Conservation (phyloP, 2,113 vertebrate genomes). For the Hyaena hyaena region DNA sequence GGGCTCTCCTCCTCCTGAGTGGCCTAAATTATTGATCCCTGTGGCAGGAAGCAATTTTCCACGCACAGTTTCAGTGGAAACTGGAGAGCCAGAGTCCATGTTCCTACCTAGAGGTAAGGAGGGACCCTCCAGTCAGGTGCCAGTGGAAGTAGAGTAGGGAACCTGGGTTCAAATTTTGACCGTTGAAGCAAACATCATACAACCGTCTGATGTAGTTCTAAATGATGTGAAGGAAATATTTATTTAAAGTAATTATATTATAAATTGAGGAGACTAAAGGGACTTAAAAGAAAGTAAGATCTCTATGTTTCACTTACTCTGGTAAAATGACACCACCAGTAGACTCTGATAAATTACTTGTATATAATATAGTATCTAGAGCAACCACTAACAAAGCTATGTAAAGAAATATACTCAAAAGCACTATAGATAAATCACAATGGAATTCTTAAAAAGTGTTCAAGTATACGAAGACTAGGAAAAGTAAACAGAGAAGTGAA, state of each 20-base stretch:
- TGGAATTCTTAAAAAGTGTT: not conserved
- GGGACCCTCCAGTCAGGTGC: too few relatives aligned
- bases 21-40: not conserved
- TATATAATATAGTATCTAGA: not conserved
- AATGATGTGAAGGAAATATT: not conserved
- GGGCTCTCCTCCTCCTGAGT: not conserved
- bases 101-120: rapidly evolving
- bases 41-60: rapidly evolving
- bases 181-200: not conserved
- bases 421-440: not conserved
- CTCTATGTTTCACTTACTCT: not conserved
- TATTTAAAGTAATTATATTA: not conserved
- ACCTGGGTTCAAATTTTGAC: not conserved
- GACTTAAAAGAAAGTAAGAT: not conserved
- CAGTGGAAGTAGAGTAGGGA: not conserved
- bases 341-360: not conserved
- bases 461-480: not conserved
- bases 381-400: not conserved
- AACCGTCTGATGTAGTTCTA: not conserved
- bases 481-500: not conserved
- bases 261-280: not conserved
- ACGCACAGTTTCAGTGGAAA: not conserved
- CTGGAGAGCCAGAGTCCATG: not conserved
- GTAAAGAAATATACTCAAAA: not conserved
- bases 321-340: not conserved